Evolutionary conservation across 2,113 vertebrate species (phyloP), one percentile per base, ranked within the genome.

Genomic region (Pangasianodon gigas): DNA sequence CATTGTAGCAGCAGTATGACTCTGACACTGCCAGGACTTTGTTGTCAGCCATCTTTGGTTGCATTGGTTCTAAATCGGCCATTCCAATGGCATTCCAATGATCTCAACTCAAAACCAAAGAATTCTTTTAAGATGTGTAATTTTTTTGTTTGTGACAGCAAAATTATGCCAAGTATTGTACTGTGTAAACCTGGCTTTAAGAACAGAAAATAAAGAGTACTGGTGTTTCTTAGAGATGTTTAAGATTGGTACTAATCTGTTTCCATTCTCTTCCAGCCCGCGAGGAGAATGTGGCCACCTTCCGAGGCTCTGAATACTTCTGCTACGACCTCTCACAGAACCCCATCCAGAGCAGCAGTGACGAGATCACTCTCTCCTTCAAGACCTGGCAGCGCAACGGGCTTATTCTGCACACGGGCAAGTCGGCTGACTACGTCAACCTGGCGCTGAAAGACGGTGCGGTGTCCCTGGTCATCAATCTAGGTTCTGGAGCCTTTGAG

Each of bases 291-390:
- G 97, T 97, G 93, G 98, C 98, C 91, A 99, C 98, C 0, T 99
- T 99, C 95, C 97, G 98, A 21, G 98, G 98, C 51, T 99, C 98
- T 0, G 98, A 99, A 90, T 99, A 99, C 95, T 97, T 99, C 94
- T 99, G 98, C 96, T 99, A 99, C 79, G 98, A 99, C 95, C 96
- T 99, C 86, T 99, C 98, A 0, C 98, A 99, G 94, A 99, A 99
- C 93, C 98, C 98, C 2, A 99, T 99, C 95, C 98, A 99, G 95
- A 99, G 98, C 96, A 99, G 98, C 96, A 99, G 98, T 0, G 98
- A 99, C 0, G 98, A 99, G 93, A 99, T 99, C 93, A 99, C 98
- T 0, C 96, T 99, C 1, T 99, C 97, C 94, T 99, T 99, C 96
- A 99, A 99, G 96, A 99, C 98, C 0, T 99, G 98, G 97, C 98